Conservation (phyloP, 2,113 vertebrate species). For the Alligator mississippiensis region DNA sequence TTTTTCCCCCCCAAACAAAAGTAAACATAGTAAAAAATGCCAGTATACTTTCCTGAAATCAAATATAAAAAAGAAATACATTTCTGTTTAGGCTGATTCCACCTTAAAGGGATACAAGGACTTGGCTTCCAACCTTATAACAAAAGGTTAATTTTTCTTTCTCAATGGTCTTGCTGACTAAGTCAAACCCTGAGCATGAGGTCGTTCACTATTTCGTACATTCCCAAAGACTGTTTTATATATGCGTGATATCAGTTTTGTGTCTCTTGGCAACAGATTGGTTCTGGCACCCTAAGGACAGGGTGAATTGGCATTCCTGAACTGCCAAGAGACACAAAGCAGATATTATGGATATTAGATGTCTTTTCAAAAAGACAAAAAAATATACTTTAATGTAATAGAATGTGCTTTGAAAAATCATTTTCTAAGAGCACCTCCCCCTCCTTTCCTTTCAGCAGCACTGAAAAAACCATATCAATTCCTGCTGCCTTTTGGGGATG, state of each 20-base stretch:
- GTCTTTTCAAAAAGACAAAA: background rate
- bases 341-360: background rate
- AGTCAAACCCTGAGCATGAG: constrained; percentile 54
- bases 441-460: background rate
- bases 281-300: constrained; percentile 57
- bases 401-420: constrained; percentile 16
- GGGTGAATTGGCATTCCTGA: constrained; percentile 46
- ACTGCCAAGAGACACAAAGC: constrained; percentile 51
- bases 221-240: constrained; percentile 50
- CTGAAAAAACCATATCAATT: background rate
- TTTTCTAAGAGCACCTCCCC: background rate
- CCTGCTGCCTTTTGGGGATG: constrained; percentile 22
- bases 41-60: rapidly evolving
- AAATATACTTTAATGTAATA: background rate
- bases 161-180: constrained; percentile 67
- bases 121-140: constrained; percentile 2
- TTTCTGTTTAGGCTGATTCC: background rate
- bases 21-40: background rate
- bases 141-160: constrained; percentile 73
- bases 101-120: background rate
- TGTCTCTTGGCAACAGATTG: constrained; percentile 75
- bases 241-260: constrained; percentile 51
- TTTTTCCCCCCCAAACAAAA: background rate
- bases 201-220: background rate
- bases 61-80: rapidly evolving